Evolutionary conservation across 2,113 vertebrate genomes (phyloP).

Genomic region (Dunckerocampus dactyliophorus): DNA sequence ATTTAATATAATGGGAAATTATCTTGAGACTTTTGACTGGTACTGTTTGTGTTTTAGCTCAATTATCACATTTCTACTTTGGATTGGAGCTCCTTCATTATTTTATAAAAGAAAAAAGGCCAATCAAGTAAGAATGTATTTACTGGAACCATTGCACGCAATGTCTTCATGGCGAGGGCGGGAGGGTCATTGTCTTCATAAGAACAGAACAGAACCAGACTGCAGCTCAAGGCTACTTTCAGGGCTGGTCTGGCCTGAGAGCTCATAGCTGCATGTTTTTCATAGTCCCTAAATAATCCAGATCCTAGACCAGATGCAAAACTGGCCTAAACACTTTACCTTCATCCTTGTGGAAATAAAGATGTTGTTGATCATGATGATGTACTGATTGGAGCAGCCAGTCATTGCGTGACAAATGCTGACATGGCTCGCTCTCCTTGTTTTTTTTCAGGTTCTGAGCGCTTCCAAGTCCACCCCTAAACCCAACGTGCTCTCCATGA

Average conservation of each 20-base stretch:
- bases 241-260: slow-evolving; percentile 28
- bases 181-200: slow-evolving; percentile 42
- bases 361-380: background rate
- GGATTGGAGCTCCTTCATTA: no score
- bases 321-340: slow-evolving; percentile 2
- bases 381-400: background rate
- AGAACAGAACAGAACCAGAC: slow-evolving; percentile 48
- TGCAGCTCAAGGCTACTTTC: slow-evolving; percentile 42
- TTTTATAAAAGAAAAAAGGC: background rate
- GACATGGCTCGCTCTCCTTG: background rate
- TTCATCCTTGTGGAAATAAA: slow-evolving; percentile 7
- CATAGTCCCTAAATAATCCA: slow-evolving; percentile 25
- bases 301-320: slow-evolving; percentile 17
- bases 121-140: slow-evolving; percentile 12
- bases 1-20: no score
- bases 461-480: slow-evolving; percentile 67
- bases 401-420: background rate
- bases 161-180: slow-evolving; percentile 27
- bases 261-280: slow-evolving; percentile 26
- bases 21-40: no score
- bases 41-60: no score
- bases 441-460: slow-evolving; percentile 78
- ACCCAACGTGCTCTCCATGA: slow-evolving; percentile 77
- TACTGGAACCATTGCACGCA: slow-evolving; percentile 25
- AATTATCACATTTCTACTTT: no score